Evolutionary conservation across 2,113 vertebrate species (phyloP).

Genomic region (Calyptomena viridis): DNA sequence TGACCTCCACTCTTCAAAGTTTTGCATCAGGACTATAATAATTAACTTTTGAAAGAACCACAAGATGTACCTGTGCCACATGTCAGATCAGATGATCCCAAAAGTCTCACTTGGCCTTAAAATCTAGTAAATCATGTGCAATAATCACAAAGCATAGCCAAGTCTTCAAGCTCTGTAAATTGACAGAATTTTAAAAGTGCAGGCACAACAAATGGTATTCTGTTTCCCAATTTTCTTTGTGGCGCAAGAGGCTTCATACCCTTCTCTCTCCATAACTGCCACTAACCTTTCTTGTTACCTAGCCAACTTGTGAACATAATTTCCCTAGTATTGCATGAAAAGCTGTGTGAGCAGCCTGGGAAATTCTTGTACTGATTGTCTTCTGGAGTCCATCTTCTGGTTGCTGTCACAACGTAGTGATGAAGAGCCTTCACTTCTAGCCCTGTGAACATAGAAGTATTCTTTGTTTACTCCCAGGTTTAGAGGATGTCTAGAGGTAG

Average conservation of each 20-base stretch:
- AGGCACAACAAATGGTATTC: background rate
- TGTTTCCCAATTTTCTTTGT: background rate
- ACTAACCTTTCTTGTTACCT: background rate
- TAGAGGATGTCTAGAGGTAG: background rate
- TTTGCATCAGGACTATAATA: background rate
- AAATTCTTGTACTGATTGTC: background rate
- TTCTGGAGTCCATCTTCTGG: background rate
- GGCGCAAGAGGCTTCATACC: background rate
- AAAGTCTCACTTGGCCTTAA: background rate
- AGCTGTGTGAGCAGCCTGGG: background rate
- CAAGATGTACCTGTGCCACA: background rate
- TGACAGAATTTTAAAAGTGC: background rate
- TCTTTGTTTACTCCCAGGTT: background rate
- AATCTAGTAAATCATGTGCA: background rate
- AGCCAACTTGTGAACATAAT: background rate
- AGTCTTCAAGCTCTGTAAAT: background rate
- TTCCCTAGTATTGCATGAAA: background rate
- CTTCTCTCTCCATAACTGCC: background rate
- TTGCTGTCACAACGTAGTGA: fast-evolving
- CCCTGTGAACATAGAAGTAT: background rate
- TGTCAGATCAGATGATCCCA: background rate
- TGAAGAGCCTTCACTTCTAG: background rate
- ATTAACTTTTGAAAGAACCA: background rate
- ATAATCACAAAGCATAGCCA: background rate
- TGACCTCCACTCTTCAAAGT: background rate